Conservation (phyloP, 1,140 invertebrate genomes). For the Melitaea cinxia region DNA sequence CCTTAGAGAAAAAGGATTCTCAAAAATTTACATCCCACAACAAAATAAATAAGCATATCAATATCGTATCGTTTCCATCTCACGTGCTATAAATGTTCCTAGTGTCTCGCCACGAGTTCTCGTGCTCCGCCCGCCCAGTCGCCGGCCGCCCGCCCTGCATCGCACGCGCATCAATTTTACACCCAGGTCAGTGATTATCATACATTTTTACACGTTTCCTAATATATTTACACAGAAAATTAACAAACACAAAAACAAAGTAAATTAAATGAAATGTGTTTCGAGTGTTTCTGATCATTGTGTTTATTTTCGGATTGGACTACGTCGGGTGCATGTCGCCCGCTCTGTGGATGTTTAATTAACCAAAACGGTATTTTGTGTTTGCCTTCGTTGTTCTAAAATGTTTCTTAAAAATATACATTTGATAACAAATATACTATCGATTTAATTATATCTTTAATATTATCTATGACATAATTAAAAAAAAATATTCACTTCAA, state of each 20-base stretch:
- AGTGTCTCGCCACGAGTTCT: conserved; percentile 25
- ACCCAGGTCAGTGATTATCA: conserved; percentile 54
- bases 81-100: conserved; percentile 31
- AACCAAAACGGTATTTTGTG: conserved; percentile 65
- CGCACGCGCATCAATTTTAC: conserved; percentile 53
- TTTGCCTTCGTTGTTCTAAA: conserved; percentile 42
- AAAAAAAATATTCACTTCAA: too few relatives aligned
- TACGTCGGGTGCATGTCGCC: conserved; percentile 47
- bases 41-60: not conserved
- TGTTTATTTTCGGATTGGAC: conserved; percentile 51
- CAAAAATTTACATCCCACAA: not conserved
- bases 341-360: conserved; percentile 53
- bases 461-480: too few relatives aligned
- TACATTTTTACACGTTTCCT: conserved; percentile 17
- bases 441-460: too few relatives aligned
- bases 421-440: conserved; percentile 10
- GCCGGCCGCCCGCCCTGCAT: conserved; percentile 64
- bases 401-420: conserved; percentile 15
- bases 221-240: conserved; percentile 28
- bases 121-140: conserved; percentile 72
- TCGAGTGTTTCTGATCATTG: not conserved
- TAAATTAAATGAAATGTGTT: not conserved
- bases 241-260: not conserved
- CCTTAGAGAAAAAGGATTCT: not conserved
- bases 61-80: conserved; percentile 37